phyloP scores from a whole-genome alignment of 2,888 invertebrate species.

The Teleiodes luculella region DNA sequence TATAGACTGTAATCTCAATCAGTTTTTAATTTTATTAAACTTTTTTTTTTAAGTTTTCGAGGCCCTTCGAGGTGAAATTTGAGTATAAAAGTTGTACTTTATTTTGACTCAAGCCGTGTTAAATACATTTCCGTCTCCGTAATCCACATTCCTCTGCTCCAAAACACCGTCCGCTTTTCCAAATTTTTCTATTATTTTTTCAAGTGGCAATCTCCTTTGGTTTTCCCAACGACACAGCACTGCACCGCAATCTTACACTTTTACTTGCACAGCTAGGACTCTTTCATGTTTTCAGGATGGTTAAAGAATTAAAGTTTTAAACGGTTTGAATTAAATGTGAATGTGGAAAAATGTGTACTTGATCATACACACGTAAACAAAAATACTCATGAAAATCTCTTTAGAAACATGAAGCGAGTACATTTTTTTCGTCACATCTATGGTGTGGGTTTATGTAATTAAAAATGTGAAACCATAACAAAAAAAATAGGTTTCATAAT shows the following conservation, averaged over 20 bases:
- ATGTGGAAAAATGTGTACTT: neutral
- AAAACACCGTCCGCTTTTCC: neutral
- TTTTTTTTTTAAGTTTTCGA: no score
- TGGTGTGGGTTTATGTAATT: neutral
- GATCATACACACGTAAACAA: no score
- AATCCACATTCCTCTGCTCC: neutral
- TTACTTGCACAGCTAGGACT: constrained; percentile 24
- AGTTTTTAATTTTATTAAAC: no score
- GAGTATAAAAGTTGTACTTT: neutral
- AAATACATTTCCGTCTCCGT: neutral
- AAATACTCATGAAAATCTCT: no score
- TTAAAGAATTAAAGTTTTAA: neutral
- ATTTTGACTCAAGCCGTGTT: neutral
- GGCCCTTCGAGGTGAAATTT: neutral
- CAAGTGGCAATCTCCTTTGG: constrained; percentile 11
- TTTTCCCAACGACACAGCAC: constrained; percentile 13
- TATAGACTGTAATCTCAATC: no score
- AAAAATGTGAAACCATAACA: neutral
- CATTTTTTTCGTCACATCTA: neutral
- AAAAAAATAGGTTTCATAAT: constrained; percentile 1
- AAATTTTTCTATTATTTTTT: constrained; percentile 9
- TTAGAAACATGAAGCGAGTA: no score
- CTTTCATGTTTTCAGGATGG: neutral
- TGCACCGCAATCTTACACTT: constrained; percentile 17
- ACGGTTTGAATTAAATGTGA: neutral